phyloP scores from a whole-genome alignment of 2,888 invertebrate species.

The Parnassius apollo region DNA sequence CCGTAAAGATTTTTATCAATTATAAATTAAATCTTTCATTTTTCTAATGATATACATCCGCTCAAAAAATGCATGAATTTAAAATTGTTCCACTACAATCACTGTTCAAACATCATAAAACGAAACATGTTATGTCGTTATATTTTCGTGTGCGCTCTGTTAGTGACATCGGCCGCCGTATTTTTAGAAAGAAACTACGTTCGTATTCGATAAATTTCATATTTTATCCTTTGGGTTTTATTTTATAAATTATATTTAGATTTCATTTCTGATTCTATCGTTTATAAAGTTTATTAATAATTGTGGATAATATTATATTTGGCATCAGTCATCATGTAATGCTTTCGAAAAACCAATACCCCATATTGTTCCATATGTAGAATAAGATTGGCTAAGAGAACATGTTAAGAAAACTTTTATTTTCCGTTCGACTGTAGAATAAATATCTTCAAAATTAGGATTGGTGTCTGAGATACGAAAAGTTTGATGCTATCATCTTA shows the following conservation, averaged over 20 bases:
- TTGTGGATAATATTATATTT: too few relatives aligned
- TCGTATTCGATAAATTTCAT: slow-evolving; percentile 24
- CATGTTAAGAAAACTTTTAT: too few relatives aligned
- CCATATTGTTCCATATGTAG: too few relatives aligned
- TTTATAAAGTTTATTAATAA: too few relatives aligned
- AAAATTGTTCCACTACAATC: slow-evolving; percentile 11
- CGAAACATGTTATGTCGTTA: slow-evolving; percentile 27
- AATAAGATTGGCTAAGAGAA: too few relatives aligned
- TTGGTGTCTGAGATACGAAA: too few relatives aligned
- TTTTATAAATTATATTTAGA: not conserved
- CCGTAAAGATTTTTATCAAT: slow-evolving; percentile 10
- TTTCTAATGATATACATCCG: slow-evolving; percentile 19
- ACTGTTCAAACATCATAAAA: slow-evolving; percentile 19
- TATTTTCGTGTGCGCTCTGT: slow-evolving; percentile 25
- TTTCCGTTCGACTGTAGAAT: too few relatives aligned
- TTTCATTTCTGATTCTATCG: not conserved
- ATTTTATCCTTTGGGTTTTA: slow-evolving; percentile 12
- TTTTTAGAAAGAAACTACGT: slow-evolving; percentile 24
- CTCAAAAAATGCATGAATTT: slow-evolving; percentile 10
- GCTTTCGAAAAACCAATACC: too few relatives aligned
- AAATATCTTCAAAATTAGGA: too few relatives aligned
- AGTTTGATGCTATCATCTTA: too few relatives aligned
- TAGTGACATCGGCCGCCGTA: slow-evolving; percentile 25
- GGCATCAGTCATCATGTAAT: too few relatives aligned
- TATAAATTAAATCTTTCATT: slow-evolving; percentile 17